phyloP scores from a whole-genome alignment of 1,140 invertebrate species.

The Drosophila busckii region DNA sequence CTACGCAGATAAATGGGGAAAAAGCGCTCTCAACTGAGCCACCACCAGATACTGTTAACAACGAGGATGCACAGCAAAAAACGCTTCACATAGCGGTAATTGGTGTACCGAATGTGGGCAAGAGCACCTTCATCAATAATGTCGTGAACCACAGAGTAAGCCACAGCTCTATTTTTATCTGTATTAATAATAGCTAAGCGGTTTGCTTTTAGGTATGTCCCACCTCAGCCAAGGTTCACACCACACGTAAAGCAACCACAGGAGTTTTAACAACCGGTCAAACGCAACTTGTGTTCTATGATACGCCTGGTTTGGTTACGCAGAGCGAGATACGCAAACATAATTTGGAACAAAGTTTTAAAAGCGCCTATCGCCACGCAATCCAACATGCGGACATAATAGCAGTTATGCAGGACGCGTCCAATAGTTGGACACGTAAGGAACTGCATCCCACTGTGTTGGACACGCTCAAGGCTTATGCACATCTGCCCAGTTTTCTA shows the following conservation, averaged over 20 bases:
- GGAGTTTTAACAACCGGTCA: slow-evolving; percentile 86
- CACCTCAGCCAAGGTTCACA: slow-evolving; percentile 93
- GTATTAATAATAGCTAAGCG: too few species aligned
- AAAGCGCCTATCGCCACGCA: slow-evolving; percentile 83
- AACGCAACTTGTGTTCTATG: slow-evolving; percentile 92
- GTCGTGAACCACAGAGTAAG: slow-evolving; percentile 88
- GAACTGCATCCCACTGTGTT: slow-evolving; percentile 85
- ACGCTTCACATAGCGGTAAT: slow-evolving; percentile 91
- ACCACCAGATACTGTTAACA: neutral
- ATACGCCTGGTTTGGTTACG: slow-evolving; percentile 90
- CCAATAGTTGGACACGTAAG: slow-evolving; percentile 84
- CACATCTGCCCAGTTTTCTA: slow-evolving; percentile 86
- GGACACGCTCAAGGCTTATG: slow-evolving; percentile 83
- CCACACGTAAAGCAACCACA: slow-evolving; percentile 86
- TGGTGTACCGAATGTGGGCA: slow-evolving; percentile 94
- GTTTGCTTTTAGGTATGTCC: slow-evolving; percentile 86
- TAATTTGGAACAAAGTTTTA: slow-evolving; percentile 84
- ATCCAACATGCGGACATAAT: slow-evolving; percentile 89
- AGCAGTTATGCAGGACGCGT: slow-evolving; percentile 91
- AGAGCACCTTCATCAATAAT: slow-evolving; percentile 95
- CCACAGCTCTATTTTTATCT: too few species aligned
- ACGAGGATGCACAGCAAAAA: slow-evolving; percentile 68
- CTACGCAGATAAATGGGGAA: slow-evolving; percentile 9
- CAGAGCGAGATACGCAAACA: slow-evolving; percentile 84
- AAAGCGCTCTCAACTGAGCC: neutral